Conservation (phyloP, 2,113 vertebrate genomes). For the Parus major region DNA sequence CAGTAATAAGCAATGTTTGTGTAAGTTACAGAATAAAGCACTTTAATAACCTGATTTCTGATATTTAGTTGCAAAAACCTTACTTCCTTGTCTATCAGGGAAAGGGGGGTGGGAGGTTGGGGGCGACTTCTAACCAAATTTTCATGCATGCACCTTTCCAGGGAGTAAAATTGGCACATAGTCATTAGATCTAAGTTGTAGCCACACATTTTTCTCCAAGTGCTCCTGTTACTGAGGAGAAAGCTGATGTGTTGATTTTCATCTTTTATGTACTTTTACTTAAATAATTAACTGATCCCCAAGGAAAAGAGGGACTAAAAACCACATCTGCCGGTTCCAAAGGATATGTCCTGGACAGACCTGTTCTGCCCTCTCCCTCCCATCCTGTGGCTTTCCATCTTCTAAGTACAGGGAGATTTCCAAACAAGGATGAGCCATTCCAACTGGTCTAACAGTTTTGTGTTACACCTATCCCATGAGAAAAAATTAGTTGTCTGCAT, state of each 20-base stretch:
- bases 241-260: neutral
- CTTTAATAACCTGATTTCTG: neutral
- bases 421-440: neutral
- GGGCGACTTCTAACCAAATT: neutral
- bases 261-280: neutral
- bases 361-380: accelerated
- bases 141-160: neutral
- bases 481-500: neutral
- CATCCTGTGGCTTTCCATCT: neutral
- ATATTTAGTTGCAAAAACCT: neutral
- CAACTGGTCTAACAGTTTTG: neutral
- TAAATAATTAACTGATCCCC: neutral
- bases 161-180: neutral
- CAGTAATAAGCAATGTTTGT: neutral
- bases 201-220: conserved; percentile 5
- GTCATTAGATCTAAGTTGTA: neutral
- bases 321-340: neutral
- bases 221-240: conserved; percentile 3
- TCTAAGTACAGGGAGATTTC: neutral
- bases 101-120: accelerated
- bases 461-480: neutral
- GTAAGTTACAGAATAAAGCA: neutral
- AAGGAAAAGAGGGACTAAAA: conserved; percentile 7
- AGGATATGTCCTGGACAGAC: neutral
- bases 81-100: neutral